A percentile compares a stretch with the other conserved stretches of the same genome.
phyloP scores from a whole-genome alignment of 92 coral and sea anemone genomes.

The Bergia sp. region DNA sequence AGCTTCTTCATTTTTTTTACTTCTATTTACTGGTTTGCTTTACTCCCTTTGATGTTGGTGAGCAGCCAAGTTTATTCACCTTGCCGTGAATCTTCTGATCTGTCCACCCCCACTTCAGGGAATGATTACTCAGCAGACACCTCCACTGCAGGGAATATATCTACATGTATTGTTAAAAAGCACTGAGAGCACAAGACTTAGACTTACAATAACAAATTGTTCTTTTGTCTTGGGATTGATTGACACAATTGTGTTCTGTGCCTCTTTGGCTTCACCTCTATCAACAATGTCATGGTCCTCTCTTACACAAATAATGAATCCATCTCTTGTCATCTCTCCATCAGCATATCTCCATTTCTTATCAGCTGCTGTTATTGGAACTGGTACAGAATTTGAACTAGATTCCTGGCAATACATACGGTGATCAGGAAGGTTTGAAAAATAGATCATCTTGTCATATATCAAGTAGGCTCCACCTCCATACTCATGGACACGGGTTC shows the following conservation, averaged over 20 bases:
- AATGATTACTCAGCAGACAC: too few species aligned
- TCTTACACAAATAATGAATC: conserved; percentile 76
- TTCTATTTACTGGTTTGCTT: too few species aligned
- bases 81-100: too few species aligned
- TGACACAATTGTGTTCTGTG: conserved; percentile 79
- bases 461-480: conserved; percentile 95
- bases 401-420: conserved; percentile 77
- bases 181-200: too few species aligned
- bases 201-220: conserved; percentile 83
- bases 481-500: conserved; percentile 90
- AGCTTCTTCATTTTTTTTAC: too few species aligned
- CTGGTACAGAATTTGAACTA: conserved; percentile 24
- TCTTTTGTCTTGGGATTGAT: conserved; percentile 75
- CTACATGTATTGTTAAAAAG: not conserved
- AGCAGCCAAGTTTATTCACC: too few species aligned
- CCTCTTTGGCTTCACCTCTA: conserved; percentile 67
- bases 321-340: conserved; percentile 57
- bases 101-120: too few species aligned
- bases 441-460: conserved; percentile 76
- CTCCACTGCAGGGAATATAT: too few species aligned
- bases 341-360: conserved; percentile 93
- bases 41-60: too few species aligned
- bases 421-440: conserved; percentile 90
- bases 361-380: conserved; percentile 71
- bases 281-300: conserved; percentile 86